Evolutionary conservation across 1,140 invertebrate genomes (phyloP).

Genomic region (Polyergus mexicanus): DNA sequence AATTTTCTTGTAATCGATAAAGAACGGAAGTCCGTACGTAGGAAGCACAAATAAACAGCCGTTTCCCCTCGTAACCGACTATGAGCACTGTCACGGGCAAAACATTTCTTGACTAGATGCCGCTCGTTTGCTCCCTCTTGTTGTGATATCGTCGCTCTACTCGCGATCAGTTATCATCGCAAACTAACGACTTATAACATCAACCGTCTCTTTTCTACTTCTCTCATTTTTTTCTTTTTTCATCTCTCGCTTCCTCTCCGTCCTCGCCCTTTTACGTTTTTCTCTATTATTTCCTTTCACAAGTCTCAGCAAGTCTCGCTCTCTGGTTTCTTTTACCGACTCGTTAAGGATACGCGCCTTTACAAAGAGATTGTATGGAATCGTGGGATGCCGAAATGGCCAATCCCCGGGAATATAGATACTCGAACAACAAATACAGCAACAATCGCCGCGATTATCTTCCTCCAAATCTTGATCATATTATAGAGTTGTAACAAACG

Average conservation of each 20-base stretch:
- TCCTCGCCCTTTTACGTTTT: background rate
- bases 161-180: conserved; percentile 59
- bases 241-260: background rate
- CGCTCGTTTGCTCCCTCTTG: conserved; percentile 6
- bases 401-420: conserved; percentile 23
- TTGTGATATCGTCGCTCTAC: conserved; percentile 33
- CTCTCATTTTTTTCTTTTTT: background rate
- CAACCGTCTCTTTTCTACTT: background rate
- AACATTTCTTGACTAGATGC: conserved; percentile 23
- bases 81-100: conserved; percentile 46
- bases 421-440: conserved; percentile 6
- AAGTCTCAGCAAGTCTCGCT: background rate
- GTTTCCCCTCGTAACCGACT: conserved; percentile 46
- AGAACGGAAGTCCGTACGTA: conserved; percentile 62
- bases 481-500: conserved; percentile 16
- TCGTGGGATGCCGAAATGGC: conserved; percentile 59
- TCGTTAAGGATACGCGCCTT: conserved; percentile 66
- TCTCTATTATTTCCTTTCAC: background rate
- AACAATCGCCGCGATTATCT: background rate
- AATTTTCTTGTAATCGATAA: conserved; percentile 46
- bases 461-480: conserved; percentile 2
- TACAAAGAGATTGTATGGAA: conserved; percentile 56
- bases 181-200: conserved; percentile 60
- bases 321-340: conserved; percentile 26
- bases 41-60: conserved; percentile 71